Evolutionary conservation across 2,888 invertebrate genomes (phyloP), one percentile per base, ranked within the genome.

Genomic region (Diaperis boleti): DNA sequence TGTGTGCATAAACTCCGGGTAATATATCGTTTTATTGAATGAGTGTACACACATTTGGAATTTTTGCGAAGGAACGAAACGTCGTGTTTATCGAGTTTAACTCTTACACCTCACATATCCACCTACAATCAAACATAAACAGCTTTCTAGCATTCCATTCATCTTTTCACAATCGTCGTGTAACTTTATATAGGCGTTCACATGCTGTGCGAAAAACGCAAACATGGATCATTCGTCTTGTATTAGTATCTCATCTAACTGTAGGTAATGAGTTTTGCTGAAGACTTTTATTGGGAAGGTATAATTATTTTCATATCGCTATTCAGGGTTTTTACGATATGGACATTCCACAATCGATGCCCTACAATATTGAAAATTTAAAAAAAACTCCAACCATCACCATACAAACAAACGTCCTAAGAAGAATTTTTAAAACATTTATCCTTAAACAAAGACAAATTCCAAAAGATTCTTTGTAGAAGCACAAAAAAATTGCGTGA

Each of bases 61-160:
- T 57, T 57, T 57, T 57, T 44, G 37, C 20, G 26, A 73, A 68
- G 70, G 69, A 39, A 20, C 42, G 15, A 69, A 69, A 72, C 70
- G 72, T 72, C 72, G 67, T 59, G 72, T 68, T 72, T 62, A 65
- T 70, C 66, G 69, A 69, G 65, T 73, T 71, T 69, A 66, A 70
- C 69, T 75, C 71, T 74, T 74, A 73, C 73, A 73, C 72, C 69
- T 72, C 63, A 70, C 71, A 63, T 69, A 67, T 75, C 72, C 76
- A 73, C 76, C 76, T 72, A 76, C 76, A 74, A 75, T 70, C 71
- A 69, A 69, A 70, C 69, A 56, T 64, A 64, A 74, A 74, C 74
- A 71, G 73, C 75, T 74, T 76, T 76, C 75, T 76, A 74, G 72
- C 72, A 72, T 75, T 73, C 76, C 74, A 72, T 72, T 71, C 70